A percentile compares a stretch with the other conserved stretches of the same genome.
These are phyloP conservation scores for Solea senegalensis DNA, from an alignment of 2,113 vertebrate genomes.

Conservation along the genomic window DNA sequence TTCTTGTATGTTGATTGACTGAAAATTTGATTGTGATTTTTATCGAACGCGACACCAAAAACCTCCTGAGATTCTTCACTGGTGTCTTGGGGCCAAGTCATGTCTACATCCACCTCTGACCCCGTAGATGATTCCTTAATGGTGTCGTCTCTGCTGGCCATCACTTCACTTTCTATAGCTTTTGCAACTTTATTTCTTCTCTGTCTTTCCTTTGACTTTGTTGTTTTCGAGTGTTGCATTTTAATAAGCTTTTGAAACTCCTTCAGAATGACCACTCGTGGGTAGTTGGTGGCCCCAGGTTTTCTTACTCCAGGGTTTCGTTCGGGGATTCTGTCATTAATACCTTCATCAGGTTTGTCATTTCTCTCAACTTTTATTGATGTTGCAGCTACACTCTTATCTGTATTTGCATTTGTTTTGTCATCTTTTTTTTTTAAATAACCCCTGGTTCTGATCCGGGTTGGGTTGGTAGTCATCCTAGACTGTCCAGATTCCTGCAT, in stretches of 20 bases:
- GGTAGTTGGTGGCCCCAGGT: not conserved
- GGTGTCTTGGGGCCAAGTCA: not conserved
- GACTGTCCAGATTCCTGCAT: not conserved
- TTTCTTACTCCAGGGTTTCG: not conserved
- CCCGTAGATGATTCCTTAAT: not conserved
- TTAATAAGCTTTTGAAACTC: conserved; percentile 48
- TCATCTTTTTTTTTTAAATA: conserved; percentile 6
- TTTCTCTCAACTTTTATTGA: accelerated
- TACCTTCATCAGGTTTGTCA: not conserved
- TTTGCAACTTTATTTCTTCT: not conserved
- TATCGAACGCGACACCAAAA: not conserved
- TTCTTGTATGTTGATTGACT: not conserved
- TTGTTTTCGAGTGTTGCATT: conserved; percentile 13
- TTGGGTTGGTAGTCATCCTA: not conserved
- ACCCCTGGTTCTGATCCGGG: conserved; percentile 37
- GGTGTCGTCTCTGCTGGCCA: not conserved
- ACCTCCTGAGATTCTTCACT: not conserved
- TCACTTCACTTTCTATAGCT: not conserved
- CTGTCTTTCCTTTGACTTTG: conserved; percentile 11
- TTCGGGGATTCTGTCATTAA: not conserved
- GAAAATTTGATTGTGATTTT: conserved; percentile 9
- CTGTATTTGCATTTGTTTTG: too few species aligned
- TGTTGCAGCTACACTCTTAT: not conserved
- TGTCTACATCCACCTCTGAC: not conserved
- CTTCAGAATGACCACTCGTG: conserved; percentile 18